Percentiles rank a stretch among this genome's conserved stretches.
These are phyloP conservation scores for Triops longicaudatus DNA, from an alignment of 1,140 invertebrate species.

Conservation along the genomic window DNA sequence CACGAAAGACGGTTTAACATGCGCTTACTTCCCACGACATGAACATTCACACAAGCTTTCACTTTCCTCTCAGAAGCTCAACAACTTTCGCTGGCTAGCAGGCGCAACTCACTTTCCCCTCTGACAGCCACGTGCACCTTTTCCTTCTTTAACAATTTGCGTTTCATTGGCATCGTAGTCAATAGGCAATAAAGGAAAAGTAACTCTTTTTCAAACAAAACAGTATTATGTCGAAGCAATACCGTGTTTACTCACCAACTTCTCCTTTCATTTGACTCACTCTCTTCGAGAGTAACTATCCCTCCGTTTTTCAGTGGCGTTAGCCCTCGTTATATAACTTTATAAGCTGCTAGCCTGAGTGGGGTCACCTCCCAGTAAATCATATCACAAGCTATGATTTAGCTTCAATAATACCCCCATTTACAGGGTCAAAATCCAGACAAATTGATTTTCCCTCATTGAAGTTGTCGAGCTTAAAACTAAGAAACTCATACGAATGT, in stretches of 20 bases:
- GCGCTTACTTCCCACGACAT: neutral
- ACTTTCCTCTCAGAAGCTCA: neutral
- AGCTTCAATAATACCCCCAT: no score
- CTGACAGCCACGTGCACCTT: neutral
- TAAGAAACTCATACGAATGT: no score
- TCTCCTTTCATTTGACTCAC: neutral
- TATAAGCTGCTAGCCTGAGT: no score
- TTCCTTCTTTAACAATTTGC: neutral
- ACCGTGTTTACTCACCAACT: neutral
- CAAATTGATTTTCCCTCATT: no score
- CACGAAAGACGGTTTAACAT: neutral
- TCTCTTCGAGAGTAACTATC: neutral
- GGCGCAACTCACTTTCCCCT: neutral
- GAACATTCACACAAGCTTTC: slow-evolving; percentile 10
- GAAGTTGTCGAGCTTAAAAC: no score
- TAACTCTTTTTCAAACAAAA: neutral
- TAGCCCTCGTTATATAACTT: no score
- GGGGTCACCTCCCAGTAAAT: no score
- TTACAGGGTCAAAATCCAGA: no score
- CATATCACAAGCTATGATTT: no score
- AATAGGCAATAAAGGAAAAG: neutral
- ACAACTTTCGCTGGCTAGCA: neutral
- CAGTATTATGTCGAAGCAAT: neutral
- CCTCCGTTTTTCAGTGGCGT: neutral
- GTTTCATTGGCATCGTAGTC: neutral